Percentiles rank a stretch among this genome's conserved stretches.
Conservation (phyloP, 2,797 vertebrate species). For the Anguilla anguilla region DNA sequence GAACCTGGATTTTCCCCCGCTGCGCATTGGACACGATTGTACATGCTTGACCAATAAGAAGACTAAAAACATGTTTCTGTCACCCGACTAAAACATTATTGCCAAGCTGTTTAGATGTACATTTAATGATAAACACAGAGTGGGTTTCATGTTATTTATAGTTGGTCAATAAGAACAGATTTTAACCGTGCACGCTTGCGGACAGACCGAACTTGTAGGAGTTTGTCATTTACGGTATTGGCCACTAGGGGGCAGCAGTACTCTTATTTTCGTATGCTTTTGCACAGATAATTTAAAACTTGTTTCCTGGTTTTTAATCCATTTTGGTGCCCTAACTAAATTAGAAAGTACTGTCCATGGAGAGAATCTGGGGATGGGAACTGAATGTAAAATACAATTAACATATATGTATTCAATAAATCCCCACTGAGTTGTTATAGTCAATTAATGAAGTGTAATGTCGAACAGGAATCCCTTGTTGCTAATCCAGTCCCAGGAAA, state of each 20-base stretch:
- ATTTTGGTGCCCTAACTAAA: background rate
- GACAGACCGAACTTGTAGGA: background rate
- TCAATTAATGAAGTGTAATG: background rate
- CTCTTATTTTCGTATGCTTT: background rate
- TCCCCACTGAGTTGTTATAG: background rate
- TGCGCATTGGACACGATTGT: background rate
- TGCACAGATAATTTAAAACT: background rate
- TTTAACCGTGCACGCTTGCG: background rate
- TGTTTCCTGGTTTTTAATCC: background rate
- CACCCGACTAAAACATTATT: background rate
- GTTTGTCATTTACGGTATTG: background rate
- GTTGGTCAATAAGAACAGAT: background rate
- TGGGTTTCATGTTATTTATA: background rate
- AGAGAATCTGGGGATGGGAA: background rate
- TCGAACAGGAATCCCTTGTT: too few species aligned
- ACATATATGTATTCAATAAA: background rate
- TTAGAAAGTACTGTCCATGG: background rate
- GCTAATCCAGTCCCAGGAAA: background rate
- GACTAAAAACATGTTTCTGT: background rate
- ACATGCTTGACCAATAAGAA: too few species aligned
- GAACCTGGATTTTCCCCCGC: background rate
- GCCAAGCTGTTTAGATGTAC: background rate
- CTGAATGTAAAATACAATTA: background rate
- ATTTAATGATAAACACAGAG: background rate
- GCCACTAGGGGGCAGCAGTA: background rate